Conservation (phyloP, 1,140 invertebrate species). For the Formica selysi region DNA sequence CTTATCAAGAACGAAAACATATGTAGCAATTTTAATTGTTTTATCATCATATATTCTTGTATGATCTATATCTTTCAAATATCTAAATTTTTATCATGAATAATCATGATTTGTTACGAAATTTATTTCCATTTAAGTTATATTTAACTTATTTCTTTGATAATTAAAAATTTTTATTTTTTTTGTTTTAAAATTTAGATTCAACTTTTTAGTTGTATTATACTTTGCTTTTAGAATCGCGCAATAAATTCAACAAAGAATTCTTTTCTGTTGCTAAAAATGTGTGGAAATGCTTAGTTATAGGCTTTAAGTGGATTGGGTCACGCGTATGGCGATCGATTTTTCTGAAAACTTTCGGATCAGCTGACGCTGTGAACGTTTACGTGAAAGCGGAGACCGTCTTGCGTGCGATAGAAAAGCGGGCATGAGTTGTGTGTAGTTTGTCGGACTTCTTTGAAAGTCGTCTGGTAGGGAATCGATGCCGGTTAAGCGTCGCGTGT, state of each 20-base stretch:
- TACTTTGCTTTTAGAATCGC: neutral
- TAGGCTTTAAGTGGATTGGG: constrained; percentile 28
- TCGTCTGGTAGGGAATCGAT: constrained; percentile 53
- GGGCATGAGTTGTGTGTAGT: neutral
- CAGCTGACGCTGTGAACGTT: constrained; percentile 37
- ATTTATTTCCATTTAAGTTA: neutral
- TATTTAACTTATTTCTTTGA: neutral
- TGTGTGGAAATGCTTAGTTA: neutral
- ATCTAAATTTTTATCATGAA: neutral
- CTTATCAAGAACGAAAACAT: neutral
- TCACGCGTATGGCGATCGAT: constrained; percentile 33
- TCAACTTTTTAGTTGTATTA: neutral
- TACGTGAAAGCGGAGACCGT: constrained; percentile 21
- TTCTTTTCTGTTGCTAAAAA: neutral
- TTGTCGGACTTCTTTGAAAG: constrained; percentile 48
- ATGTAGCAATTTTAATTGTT: neutral
- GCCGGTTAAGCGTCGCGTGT: constrained; percentile 32
- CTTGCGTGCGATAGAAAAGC: constrained; percentile 24
- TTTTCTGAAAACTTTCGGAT: constrained; percentile 32
- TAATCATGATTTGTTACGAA: neutral
- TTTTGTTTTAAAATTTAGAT: neutral
- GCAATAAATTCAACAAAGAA: constrained; percentile 1
- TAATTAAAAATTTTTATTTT: neutral
- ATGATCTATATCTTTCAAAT: neutral
- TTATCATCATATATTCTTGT: neutral